Evolutionary conservation across 2,888 invertebrate species (phyloP), one percentile per base, ranked within the genome.

Genomic region (Geotrupes spiniger): DNA sequence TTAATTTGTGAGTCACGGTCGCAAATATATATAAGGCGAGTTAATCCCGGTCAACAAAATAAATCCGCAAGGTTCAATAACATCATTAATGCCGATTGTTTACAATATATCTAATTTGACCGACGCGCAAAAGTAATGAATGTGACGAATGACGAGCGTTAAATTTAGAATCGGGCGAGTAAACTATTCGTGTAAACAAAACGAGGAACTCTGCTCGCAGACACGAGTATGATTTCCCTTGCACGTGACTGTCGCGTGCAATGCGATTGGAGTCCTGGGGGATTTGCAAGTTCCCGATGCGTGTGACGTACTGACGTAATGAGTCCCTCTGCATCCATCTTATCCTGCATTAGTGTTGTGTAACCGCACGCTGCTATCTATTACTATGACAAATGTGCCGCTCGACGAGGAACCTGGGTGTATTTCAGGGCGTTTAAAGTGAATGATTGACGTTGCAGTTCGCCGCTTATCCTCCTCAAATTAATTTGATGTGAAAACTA

Each of bases 311-410:
- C 42, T 40, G 42, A 41, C 39, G 48, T 54, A 58, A 58, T 54
- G 56, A 51, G 50, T 58, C 58, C 58, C 58, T 50, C 50, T 51
- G 53, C 51, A 52, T 52, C 52, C 53, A 53, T 57, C 54, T 55
- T 53, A 49, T 38, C 48, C 25, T 38, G 49, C 54, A 56, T 58
- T 58, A 58, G 49, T 42, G 51, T 48, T 49, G 49, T 51, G 49
- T 48, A 56, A 52, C 53, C 54, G 48, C 56, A 50, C 46, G 48
- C 48, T 45, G 42, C 56, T 51, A 58, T 58, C 52, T 56, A 58
- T 56, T 58, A 58, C 51, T 52, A 53, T 54, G 53, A 58, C 54
- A 56, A 56, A 52, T 52, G 54, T 46, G 42, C 37, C 41, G 43
- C 48, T 45, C 38, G 15, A 25, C 38, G 38, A 28, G 36, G 8